phyloP scores from a whole-genome alignment of 1,140 invertebrate genomes.

The Drosophila parabipectinata region DNA sequence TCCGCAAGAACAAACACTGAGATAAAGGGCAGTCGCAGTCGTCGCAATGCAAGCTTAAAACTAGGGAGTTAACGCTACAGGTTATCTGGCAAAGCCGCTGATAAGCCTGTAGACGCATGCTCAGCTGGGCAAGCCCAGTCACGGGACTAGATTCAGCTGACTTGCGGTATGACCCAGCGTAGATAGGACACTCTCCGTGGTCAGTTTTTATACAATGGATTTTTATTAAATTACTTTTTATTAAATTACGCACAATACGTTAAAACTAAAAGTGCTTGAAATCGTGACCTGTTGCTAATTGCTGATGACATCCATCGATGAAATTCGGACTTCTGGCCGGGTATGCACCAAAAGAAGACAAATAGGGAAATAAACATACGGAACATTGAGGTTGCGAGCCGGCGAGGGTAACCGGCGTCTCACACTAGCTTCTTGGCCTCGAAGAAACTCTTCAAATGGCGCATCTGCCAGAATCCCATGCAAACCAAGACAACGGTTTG shows the following conservation, averaged over 20 bases:
- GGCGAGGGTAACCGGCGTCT: constrained; percentile 4
- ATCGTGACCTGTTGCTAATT: constrained; percentile 33
- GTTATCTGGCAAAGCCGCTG: constrained; percentile 56
- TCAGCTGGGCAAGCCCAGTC: constrained; percentile 53
- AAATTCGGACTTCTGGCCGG: constrained; percentile 59
- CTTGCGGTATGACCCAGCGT: constrained; percentile 39
- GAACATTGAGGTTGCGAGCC: constrained; percentile 15
- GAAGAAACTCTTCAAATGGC: constrained; percentile 99
- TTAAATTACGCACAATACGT: constrained; percentile 77
- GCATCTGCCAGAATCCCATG: constrained; percentile 99
- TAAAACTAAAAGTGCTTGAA: constrained; percentile 69
- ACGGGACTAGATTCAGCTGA: constrained; percentile 67
- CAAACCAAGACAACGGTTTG: constrained; percentile 95
- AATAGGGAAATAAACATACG: constrained; percentile 38
- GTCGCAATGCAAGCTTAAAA: constrained; percentile 33
- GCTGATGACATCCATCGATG: constrained; percentile 57
- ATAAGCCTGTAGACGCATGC: constrained; percentile 58
- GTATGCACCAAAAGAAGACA: constrained; percentile 24
- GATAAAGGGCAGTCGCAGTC: constrained; percentile 56
- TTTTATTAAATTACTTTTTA: constrained; percentile 82
- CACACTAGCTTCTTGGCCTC: constrained; percentile 99
- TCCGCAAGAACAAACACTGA: constrained; percentile 59
- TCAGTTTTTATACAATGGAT: constrained; percentile 72
- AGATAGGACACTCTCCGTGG: constrained; percentile 9
- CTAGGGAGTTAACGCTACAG: constrained; percentile 50